Evolutionary conservation across 1,140 invertebrate species (phyloP), one percentile per base, ranked within the genome.

Genomic region (Neelides sp.): DNA sequence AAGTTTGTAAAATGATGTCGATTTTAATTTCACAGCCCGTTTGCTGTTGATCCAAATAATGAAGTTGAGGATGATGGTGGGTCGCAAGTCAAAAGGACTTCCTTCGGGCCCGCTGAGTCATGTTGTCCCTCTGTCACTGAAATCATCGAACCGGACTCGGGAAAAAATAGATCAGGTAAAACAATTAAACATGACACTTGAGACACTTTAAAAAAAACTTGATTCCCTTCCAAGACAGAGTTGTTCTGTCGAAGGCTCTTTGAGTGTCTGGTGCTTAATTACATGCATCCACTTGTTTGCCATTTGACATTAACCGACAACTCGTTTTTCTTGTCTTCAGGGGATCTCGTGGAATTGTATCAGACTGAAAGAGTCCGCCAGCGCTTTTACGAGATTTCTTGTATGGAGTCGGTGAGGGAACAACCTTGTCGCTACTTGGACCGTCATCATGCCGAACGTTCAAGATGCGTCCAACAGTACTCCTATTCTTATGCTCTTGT

Each of bases 401-500:
- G 86, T 65, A 73, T 75, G 24, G 66, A 73, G 10, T 78, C 77
- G 30, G 75, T 86, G 13, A 73, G 77, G 52, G 75, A 80, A 61
- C 76, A 77, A 61, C 82, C 81, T 1, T 89, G 85, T 64, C 68
- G 77, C 30, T 87, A 83, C 68, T 71, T 87, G 51, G 78, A 85
- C 65, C 71, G 74, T 12, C 73, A 76, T 46, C 68, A 82, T 22
- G 73, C 73, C 62, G 76, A 76, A 54, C 74, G 77, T 42, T 85
- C 84, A 3, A 71, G 73, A 59, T 91, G 86, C 68, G 78, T 83
- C 8, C 85, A 89, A 66, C 79, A 81, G 65, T 84, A 81, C 66
- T 82, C 81, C n/a, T 89, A 81, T 63, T 78, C 80, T 1, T 91
- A 89, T 67, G 86, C 85, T 12, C 73, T 89, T 47, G 79, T 88